Base-by-base conservation (phyloP, 2,888 invertebrate species). In the Nebria brevicollis region DNA sequence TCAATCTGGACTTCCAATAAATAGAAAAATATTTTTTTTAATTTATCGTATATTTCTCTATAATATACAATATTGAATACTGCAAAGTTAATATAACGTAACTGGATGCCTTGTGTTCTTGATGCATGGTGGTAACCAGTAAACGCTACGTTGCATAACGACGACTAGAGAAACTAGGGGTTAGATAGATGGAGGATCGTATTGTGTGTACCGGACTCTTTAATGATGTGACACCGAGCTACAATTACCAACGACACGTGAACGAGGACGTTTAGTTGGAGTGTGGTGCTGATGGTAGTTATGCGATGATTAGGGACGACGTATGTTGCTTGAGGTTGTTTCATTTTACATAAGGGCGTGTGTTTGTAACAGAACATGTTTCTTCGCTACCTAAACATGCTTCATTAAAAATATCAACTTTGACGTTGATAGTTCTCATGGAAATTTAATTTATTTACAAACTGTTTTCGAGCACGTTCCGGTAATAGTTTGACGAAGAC, bases 211-310 rank as follows among this genome's bases (percentile, higher is more conserved):
- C 7, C 34, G 25, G 70, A 70, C 70, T 70, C 70, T 66, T 66
- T 70, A 70, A 34, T 70, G 5, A 25, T 26, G 70, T 25, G 66
- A 66, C 66, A 25, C 66, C 20, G 25, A 26, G 34, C 70, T 26
- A 25, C 70, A 70, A 70, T 70, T 70, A 70, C 70, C 34, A 70
- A 70, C 70, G 70, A 34, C 70, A 70, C 25, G 70, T 70, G 70
- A 70, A 70, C 70, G 25, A 34, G 20, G 70, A 70, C 20, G 6
- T 70, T 68, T 25, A 70, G 54, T 54, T 54, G 4, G 54, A 54
- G 54, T 54, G 54, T 54, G 54, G 54, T 13, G 54, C 54, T 54
- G 54, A 54, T 54, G 54, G 54, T 54, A 54, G 54, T 54, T 54
- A 54, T 54, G 54, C 54, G 54, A 54, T 54, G 54, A 54, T 54